Evolutionary conservation across 2,888 invertebrate genomes (phyloP), one percentile per base, ranked within the genome.

Genomic region (Deilephila porcellus): DNA sequence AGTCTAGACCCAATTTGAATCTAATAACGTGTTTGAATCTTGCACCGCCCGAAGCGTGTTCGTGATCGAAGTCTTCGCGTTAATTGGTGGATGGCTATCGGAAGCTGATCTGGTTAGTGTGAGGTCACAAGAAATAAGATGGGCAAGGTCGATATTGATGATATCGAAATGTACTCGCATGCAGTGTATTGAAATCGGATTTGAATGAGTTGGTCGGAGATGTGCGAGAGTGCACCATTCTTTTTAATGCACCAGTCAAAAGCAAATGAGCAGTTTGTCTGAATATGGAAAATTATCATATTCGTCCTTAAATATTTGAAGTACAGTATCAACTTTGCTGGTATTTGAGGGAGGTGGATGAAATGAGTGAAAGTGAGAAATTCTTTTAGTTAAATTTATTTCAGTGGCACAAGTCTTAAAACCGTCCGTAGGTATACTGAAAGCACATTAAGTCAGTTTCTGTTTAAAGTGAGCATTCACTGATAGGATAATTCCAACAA

Each of bases 161-260:
- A 70, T 60, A 60, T 52, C 63, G 25, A 72, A 67, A 45, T 45
- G 11, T 45, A 17, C 14, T 67, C 56, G 56, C n/a, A n/a, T 56
- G 19, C 17, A 52, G 52, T 67, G 34, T 82, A 86, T 87, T 88
- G 78, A 86, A 85, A 84, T 83, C 79, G 75, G 81, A 85, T 87
- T 86, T 85, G 82, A 85, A 78, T 82, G 78, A 77, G 74, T 80
- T 37, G 64, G 3, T 83, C 56, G 74, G 81, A 19, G 11, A 53
- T 78, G 87, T 88, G 84, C 82, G 14, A 77, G 67, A 87, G 59
- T 59, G 76, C 76, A 73, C 70, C 80, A 85, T 73, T 37, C n/a
- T 64, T 19, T 32, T 19, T 19, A 45, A 45, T 45, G 1, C 3
- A 45, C 3, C 45, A 4, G 37, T 37, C 0, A 37, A 8, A 8